Evolutionary conservation across 1,140 invertebrate genomes (phyloP).

Genomic region (Drosophila serrata): DNA sequence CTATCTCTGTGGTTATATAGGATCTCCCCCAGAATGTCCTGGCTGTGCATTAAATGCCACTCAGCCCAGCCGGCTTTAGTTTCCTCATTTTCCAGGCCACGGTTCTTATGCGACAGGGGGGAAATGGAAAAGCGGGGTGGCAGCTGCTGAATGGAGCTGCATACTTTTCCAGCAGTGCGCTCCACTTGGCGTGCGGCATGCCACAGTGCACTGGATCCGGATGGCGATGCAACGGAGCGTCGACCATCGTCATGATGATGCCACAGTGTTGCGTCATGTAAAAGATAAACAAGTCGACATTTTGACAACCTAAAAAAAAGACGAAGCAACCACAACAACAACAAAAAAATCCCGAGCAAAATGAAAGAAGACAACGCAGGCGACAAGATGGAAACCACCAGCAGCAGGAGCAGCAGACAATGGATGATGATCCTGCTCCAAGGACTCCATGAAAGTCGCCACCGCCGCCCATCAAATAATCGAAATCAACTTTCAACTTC

Average conservation of each 20-base stretch:
- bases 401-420: too few species aligned
- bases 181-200: slow-evolving; percentile 51
- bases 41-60: slow-evolving; percentile 75
- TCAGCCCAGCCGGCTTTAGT: slow-evolving; percentile 68
- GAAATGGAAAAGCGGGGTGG: slow-evolving; percentile 8
- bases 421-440: slow-evolving; percentile 26
- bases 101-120: slow-evolving; percentile 23
- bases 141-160: slow-evolving; percentile 44
- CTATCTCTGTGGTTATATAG: slow-evolving; percentile 29
- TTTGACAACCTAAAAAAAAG: slow-evolving; percentile 67
- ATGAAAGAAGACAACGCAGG: slow-evolving; percentile 33
- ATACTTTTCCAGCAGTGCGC: slow-evolving; percentile 69
- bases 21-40: slow-evolving; percentile 21
- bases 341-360: slow-evolving; percentile 11
- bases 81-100: slow-evolving; percentile 61
- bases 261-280: slow-evolving; percentile 60
- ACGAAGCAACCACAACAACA: neutral
- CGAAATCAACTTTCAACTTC: slow-evolving; percentile 78
- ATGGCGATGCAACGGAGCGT: slow-evolving; percentile 43
- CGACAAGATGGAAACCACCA: slow-evolving; percentile 25
- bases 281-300: slow-evolving; percentile 81
- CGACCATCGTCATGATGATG: slow-evolving; percentile 31
- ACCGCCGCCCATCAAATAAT: slow-evolving; percentile 67
- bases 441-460: slow-evolving; percentile 63
- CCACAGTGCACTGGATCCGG: slow-evolving; percentile 27